Percentiles rank a stretch among this genome's conserved stretches.
These are phyloP conservation scores for Thalassarche chlororhynchos DNA, from an alignment of 2,113 vertebrate genomes.

Conservation along the genomic window DNA sequence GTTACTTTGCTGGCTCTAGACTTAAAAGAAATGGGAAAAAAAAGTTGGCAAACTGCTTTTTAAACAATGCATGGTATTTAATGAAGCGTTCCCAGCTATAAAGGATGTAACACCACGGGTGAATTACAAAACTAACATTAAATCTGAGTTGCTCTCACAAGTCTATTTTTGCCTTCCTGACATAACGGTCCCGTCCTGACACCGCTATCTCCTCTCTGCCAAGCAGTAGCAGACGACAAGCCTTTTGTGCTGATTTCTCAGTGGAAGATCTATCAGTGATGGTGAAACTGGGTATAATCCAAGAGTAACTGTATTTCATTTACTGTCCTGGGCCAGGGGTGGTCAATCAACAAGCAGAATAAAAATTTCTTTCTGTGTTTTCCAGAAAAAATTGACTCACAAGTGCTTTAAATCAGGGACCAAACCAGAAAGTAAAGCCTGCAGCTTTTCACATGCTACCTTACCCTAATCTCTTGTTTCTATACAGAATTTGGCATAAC, in stretches of 20 bases:
- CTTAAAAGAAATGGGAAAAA: constrained; percentile 33
- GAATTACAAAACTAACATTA: background rate
- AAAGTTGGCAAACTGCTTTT: constrained; percentile 35
- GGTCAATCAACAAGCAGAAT: constrained; percentile 47
- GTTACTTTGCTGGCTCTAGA: constrained; percentile 33
- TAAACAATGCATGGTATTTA: constrained; percentile 17
- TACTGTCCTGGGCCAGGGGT: constrained; percentile 23
- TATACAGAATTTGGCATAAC: background rate
- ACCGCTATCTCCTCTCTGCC: background rate
- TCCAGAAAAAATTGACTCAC: background rate
- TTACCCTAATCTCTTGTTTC: background rate
- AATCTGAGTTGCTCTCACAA: background rate
- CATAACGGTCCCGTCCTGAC: background rate
- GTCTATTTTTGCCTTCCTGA: background rate
- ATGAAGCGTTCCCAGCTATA: constrained; percentile 2
- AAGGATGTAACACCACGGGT: background rate
- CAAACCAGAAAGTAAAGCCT: background rate
- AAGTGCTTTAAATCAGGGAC: background rate
- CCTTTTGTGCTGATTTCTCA: constrained; percentile 5
- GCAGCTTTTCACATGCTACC: background rate
- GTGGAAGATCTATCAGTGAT: constrained; percentile 47
- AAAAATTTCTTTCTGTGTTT: constrained; percentile 15
- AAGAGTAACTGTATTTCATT: constrained; percentile 38
- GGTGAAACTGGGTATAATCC: constrained; percentile 6
- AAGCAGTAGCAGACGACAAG: constrained; percentile 22